Base-by-base conservation (phyloP, 2,797 vertebrate genomes). In the Hipposideros larvatus region DNA sequence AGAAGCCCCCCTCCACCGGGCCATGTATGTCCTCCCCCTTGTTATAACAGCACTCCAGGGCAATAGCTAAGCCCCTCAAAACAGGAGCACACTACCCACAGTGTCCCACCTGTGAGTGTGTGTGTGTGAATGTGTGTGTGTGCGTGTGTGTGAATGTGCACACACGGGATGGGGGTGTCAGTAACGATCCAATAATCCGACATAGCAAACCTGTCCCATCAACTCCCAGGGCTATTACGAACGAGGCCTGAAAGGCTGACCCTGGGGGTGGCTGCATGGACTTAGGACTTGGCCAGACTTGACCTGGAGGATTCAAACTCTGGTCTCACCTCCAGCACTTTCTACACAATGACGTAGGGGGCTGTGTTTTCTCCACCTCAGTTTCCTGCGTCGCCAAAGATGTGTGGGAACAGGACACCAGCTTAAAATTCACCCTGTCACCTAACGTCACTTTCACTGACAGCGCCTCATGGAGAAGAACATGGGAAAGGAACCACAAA, bases 291-390 rank as follows among this genome's bases (percentile, higher is more conserved):
- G 46, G 46, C 46, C 46, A 48, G 46, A 48, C 9, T 1, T 0
- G 6, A 59, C 41, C 4, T 18, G 2, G 37, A 24, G 16, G 55
- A 61, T 19, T 4, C 57, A 2, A 1, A 4, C 63, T 13, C 24
- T 15, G 3, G 19, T 2, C 53, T 37, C 31, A 14, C 8, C 31
- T 9, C 61, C 37, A 8, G 63, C 19, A 4, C 57, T 41, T 41
- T 26, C n/a, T 15, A 8, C 55, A 41, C 1, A 1, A 15, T 5
- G 7, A 61, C 4, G 2, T 2, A 22, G 0, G 0, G 0, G 6
- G 37, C 2, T 4, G 51, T 4, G 24, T 0, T 34, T 55, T 14
- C 70, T 3, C 4, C 18, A 15, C 0, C 53, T 4, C 61, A 4
- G 1, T 5, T 4, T 21, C 85, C 14, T 3, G 0, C 21, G 0